Conservation (phyloP, 2,797 vertebrate species). For the Artibeus lituratus region DNA sequence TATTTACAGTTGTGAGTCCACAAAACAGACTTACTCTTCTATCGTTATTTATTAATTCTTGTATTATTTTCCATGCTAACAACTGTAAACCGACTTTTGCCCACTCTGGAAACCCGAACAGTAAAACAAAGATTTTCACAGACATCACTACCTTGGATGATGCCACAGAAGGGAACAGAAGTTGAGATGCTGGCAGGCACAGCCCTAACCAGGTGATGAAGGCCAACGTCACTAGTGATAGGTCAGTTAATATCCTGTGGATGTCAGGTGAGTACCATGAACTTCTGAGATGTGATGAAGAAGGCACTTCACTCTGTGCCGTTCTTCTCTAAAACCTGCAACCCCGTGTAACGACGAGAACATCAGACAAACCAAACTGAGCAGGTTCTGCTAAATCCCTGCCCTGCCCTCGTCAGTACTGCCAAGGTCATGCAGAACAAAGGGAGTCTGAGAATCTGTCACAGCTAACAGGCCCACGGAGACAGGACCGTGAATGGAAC, state of each 20-base stretch:
- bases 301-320: background rate
- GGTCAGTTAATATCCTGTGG: background rate
- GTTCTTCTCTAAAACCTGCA: background rate
- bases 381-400: background rate
- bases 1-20: background rate
- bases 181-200: background rate
- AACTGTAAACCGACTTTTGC: background rate
- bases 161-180: background rate
- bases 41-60: background rate
- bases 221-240: background rate
- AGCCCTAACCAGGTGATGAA: background rate
- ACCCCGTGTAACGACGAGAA: background rate
- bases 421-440: background rate
- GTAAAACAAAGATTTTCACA: fast-evolving
- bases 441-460: background rate
- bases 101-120: background rate
- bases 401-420: background rate
- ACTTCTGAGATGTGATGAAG: background rate
- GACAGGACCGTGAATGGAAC: background rate
- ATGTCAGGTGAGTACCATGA: background rate
- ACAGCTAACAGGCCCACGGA: background rate
- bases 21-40: background rate
- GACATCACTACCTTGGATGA: background rate
- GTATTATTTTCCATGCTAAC: background rate
- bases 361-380: background rate